Conservation (phyloP, 1,140 invertebrate genomes). For the Leptoteleia sp. region DNA sequence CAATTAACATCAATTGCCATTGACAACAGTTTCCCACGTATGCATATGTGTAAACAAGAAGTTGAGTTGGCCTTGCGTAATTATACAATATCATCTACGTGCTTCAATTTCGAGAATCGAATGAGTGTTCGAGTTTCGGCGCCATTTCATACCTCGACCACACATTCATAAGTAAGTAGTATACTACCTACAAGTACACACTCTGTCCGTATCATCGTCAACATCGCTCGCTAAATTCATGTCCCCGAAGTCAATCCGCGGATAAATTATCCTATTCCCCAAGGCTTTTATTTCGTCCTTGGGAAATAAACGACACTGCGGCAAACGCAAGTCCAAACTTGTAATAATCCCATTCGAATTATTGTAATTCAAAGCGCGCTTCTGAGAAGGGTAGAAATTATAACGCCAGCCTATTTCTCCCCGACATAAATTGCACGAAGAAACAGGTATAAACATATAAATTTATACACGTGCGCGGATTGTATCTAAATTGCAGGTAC, state of each 20-base stretch:
- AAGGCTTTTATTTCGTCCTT: not conserved
- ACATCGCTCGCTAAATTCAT: not conserved
- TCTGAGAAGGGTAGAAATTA: constrained; percentile 27
- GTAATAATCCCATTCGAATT: constrained; percentile 7
- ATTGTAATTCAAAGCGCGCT: constrained; percentile 21
- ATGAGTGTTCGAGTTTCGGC: constrained; percentile 22
- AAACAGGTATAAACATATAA: constrained; percentile 17
- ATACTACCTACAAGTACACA: not conserved
- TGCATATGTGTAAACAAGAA: constrained; percentile 47
- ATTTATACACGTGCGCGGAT: constrained; percentile 14
- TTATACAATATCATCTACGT: constrained; percentile 56
- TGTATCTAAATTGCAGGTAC: constrained; percentile 12
- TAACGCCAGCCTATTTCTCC: constrained; percentile 10
- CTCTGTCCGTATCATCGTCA: constrained; percentile 4
- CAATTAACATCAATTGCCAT: constrained; percentile 63
- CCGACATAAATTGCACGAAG: constrained; percentile 16
- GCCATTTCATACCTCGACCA: constrained; percentile 12
- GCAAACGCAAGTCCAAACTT: constrained; percentile 1
- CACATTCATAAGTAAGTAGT: no score
- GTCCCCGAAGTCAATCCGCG: not conserved
- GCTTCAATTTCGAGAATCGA: constrained; percentile 41
- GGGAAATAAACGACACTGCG: not conserved
- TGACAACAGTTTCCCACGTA: constrained; percentile 47
- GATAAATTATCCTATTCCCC: not conserved
- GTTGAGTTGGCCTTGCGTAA: constrained; percentile 49